Conservation (phyloP, 2,888 invertebrate genomes). For the Mesoligia furuncula region DNA sequence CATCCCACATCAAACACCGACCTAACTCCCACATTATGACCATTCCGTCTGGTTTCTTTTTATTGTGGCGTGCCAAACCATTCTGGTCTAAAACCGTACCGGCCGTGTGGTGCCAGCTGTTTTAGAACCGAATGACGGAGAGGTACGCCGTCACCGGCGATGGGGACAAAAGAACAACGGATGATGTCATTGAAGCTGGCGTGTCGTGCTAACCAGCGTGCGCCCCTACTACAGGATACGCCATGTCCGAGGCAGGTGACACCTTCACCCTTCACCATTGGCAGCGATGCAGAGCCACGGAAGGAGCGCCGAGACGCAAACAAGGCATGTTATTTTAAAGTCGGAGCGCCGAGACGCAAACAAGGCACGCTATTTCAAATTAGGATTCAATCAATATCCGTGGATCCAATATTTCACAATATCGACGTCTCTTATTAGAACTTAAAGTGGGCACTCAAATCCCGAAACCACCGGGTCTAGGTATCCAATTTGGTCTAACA, state of each 20-base stretch:
- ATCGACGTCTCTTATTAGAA: constrained; percentile 10
- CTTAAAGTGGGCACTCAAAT: constrained; percentile 35
- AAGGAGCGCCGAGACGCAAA: not conserved
- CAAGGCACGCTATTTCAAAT: not conserved
- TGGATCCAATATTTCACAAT: not conserved
- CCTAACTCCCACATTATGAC: not conserved
- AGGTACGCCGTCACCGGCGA: too few relatives aligned
- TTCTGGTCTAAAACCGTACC: not conserved
- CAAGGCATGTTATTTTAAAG: too few relatives aligned
- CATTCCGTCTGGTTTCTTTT: not conserved
- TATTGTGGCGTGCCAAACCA: not conserved
- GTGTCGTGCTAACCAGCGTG: too few relatives aligned
- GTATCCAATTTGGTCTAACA: constrained; percentile 51
- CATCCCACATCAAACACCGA: not conserved
- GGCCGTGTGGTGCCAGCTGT: too few relatives aligned
- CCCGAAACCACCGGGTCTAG: constrained; percentile 2
- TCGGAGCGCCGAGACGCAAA: not conserved
- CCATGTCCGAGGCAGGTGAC: too few relatives aligned
- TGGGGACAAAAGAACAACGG: too few relatives aligned
- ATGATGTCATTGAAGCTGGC: too few relatives aligned
- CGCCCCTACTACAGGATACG: too few relatives aligned
- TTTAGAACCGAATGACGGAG: too few relatives aligned
- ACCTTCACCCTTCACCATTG: too few relatives aligned
- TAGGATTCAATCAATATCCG: too few relatives aligned
- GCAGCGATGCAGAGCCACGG: not conserved